Conservation (phyloP, 2,797 vertebrate species). For the Scolopax bukidnonensis region DNA sequence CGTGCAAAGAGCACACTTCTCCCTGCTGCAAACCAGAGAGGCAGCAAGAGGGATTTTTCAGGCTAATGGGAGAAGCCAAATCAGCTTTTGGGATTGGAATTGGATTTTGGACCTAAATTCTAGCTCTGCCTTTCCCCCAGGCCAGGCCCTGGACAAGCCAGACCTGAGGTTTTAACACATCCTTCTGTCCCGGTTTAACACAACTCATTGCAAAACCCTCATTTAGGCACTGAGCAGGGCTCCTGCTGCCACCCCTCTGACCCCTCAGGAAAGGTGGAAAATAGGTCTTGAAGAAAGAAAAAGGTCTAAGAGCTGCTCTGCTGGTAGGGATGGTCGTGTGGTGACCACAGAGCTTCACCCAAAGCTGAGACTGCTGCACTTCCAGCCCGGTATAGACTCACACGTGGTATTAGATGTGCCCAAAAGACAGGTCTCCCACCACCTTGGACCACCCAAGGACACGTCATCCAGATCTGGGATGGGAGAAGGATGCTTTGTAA, state of each 20-base stretch:
- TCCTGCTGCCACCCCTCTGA: background rate
- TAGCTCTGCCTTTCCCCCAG: background rate
- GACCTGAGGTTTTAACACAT: background rate
- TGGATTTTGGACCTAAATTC: background rate
- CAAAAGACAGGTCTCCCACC: background rate
- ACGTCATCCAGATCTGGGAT: background rate
- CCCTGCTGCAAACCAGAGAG: background rate
- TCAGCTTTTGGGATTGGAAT: background rate
- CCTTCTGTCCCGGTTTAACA: background rate
- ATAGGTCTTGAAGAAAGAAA: background rate
- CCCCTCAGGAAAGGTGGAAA: background rate
- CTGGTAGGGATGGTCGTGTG: rapidly evolving
- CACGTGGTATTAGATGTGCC: background rate
- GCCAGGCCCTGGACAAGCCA: too few species aligned
- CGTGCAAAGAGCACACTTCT: background rate
- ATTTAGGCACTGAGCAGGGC: background rate
- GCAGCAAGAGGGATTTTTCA: background rate
- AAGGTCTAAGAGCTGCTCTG: background rate
- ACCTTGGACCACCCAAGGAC: background rate
- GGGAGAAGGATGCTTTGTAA: background rate
- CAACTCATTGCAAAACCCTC: background rate
- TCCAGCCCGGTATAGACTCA: background rate
- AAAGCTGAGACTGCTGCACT: background rate
- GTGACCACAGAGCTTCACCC: background rate
- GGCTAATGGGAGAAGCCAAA: background rate